Evolutionary conservation across 23 tunicate genomes (phyloP).

Genomic region (Trididemnum clinides): DNA sequence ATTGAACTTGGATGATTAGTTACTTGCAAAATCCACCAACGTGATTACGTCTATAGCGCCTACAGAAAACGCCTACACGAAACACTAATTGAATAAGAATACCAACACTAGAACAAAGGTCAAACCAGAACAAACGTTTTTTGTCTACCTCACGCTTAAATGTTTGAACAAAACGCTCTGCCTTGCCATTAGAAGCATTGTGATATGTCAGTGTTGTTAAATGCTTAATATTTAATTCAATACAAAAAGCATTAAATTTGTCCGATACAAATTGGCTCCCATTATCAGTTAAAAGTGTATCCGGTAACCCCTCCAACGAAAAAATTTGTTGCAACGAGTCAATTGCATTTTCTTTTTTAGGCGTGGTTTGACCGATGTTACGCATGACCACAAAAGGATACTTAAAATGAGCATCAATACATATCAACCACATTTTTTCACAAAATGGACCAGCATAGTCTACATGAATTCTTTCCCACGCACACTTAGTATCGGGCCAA

Average conservation of each 20-base stretch:
- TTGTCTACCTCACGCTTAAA: not conserved
- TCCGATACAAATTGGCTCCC: slow-evolving; percentile 4
- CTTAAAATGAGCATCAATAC: slow-evolving; percentile 33
- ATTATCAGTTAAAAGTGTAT: slow-evolving; percentile 8
- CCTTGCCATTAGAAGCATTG: not conserved
- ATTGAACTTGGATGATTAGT: too few relatives aligned
- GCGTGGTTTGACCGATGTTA: not conserved
- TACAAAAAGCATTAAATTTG: not conserved
- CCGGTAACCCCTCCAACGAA: not conserved
- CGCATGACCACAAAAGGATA: slow-evolving; percentile 26
- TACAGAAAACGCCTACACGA: too few relatives aligned
- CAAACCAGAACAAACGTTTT: too few relatives aligned
- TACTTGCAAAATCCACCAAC: too few relatives aligned
- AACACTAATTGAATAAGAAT: too few relatives aligned
- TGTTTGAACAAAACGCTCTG: slow-evolving; percentile 4
- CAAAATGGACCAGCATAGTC: slow-evolving; percentile 30
- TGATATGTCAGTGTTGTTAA: not conserved
- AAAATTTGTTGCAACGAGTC: not conserved
- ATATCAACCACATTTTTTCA: slow-evolving; percentile 35
- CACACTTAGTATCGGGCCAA: slow-evolving; percentile 20
- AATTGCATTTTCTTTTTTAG: not conserved
- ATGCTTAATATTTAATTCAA: not conserved
- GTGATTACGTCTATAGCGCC: too few relatives aligned
- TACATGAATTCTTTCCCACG: slow-evolving; percentile 42
- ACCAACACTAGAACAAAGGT: too few relatives aligned